These are phyloP conservation scores for Pelmatolapia mariae DNA, from an alignment of 2,113 vertebrate genomes.

Conservation along the genomic window DNA sequence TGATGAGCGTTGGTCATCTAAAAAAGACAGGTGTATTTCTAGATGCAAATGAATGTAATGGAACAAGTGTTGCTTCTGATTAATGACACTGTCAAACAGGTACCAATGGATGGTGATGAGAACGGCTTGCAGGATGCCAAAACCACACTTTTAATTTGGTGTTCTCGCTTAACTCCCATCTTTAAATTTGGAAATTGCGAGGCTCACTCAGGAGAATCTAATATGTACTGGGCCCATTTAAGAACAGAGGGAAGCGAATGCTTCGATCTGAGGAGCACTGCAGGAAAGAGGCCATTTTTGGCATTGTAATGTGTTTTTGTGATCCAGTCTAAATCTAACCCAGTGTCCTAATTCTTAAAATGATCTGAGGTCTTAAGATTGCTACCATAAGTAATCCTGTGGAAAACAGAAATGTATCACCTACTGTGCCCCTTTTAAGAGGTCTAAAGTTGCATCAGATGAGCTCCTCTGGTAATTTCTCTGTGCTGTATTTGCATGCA, in stretches of 20 bases:
- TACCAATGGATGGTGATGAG: slow-evolving; percentile 4
- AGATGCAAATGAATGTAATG: neutral
- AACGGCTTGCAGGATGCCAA: neutral
- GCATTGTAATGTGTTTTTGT: neutral
- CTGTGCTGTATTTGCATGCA: neutral
- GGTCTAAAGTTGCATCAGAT: neutral
- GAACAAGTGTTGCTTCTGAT: neutral
- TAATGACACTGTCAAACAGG: neutral
- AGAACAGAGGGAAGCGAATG: neutral
- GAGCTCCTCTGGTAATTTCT: neutral
- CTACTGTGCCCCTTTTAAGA: neutral
- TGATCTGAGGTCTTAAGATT: neutral
- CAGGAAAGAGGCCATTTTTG: neutral
- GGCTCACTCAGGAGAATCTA: neutral
- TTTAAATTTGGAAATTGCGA: slow-evolving; percentile 24
- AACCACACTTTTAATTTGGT: slow-evolving; percentile 34
- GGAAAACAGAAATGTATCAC: neutral
- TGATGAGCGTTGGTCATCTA: neutral
- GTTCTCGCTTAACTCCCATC: neutral
- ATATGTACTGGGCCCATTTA: slow-evolving; percentile 2
- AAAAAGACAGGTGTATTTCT: neutral
- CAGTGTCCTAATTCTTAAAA: neutral
- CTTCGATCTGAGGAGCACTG: neutral
- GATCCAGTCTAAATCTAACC: neutral
- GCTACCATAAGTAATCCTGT: neutral